Evolutionary conservation across 2,113 vertebrate species (phyloP).

Genomic region (Cyrtonyx montezumae): DNA sequence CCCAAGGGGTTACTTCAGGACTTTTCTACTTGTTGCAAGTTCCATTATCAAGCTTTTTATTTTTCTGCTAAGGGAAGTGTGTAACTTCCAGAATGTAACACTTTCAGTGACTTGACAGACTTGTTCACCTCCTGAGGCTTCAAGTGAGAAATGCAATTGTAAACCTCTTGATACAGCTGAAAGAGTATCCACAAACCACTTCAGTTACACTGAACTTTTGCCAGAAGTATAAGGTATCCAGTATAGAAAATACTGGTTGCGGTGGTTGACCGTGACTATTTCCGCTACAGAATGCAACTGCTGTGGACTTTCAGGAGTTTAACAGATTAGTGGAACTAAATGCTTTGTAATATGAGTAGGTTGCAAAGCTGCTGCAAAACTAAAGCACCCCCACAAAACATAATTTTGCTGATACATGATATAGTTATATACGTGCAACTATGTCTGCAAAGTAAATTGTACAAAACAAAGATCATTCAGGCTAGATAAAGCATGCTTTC

Average conservation of each 20-base stretch:
- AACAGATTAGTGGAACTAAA: background rate
- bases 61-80: background rate
- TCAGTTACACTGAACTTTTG: background rate
- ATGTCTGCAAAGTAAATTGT: background rate
- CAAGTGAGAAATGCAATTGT: background rate
- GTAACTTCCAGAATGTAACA: background rate
- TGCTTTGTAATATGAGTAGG: background rate
- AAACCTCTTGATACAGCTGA: background rate
- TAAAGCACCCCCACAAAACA: background rate
- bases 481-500: background rate
- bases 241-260: background rate
- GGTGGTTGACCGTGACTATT: background rate
- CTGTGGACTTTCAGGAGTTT: background rate
- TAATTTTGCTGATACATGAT: background rate
- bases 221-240: background rate
- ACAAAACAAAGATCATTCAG: background rate
- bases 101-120: background rate
- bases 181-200: background rate
- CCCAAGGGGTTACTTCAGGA: background rate
- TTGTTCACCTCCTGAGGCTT: background rate
- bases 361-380: background rate
- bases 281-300: background rate
- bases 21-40: background rate
- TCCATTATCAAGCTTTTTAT: background rate
- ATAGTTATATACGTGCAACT: rapidly evolving